Conservation (phyloP, 53 echinoderm and acorn worm genomes). For the Astropecten irregularis region DNA sequence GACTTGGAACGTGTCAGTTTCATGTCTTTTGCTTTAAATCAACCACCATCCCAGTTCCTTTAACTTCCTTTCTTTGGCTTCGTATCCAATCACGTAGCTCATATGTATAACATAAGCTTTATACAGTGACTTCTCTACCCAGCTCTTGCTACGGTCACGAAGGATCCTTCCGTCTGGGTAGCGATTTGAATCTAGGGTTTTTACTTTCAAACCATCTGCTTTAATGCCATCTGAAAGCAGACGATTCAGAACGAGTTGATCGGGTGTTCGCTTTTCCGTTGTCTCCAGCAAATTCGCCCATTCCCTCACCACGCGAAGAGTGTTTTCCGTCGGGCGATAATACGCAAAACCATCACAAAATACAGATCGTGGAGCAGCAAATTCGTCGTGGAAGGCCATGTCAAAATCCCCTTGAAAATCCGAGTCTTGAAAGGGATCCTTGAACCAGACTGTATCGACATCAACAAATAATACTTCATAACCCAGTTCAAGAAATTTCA, state of each 20-base stretch:
- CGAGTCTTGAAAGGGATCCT: no score
- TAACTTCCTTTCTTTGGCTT: background rate
- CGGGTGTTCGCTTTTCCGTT: background rate
- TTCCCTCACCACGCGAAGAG: no score
- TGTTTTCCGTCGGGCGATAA: constrained; percentile 75
- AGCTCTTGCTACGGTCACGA: background rate
- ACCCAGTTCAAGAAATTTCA: no score
- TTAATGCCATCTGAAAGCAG: background rate
- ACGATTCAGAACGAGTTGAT: background rate
- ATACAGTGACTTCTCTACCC: background rate
- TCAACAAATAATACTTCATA: no score
- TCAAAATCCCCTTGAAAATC: no score
- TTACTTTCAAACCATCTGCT: no score
- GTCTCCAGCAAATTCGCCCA: background rate
- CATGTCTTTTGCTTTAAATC: background rate
- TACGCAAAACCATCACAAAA: constrained; percentile 78
- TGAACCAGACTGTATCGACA: no score
- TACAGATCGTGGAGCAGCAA: background rate
- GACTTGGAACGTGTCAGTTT: no score
- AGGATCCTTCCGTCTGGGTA: no score
- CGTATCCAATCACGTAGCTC: background rate
- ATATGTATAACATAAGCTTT: background rate
- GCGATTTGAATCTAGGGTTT: no score
- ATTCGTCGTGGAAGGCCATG: no score
- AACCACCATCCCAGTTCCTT: background rate